Conservation (phyloP, 2,888 invertebrate species). For the Noctuana brunneofusca region DNA sequence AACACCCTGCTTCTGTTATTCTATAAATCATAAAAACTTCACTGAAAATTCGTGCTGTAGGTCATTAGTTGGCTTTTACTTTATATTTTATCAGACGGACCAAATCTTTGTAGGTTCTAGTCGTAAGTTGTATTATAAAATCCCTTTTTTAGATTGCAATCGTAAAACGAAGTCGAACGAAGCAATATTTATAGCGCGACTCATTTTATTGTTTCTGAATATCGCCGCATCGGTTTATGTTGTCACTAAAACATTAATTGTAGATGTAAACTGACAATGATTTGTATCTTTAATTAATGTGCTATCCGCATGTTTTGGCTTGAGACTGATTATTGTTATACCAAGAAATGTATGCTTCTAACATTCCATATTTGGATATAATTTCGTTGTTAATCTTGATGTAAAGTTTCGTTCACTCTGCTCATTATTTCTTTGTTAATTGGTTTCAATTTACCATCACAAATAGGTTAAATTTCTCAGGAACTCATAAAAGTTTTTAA, state of each 20-base stretch:
- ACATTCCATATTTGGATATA: not conserved
- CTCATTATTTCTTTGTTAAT: not conserved
- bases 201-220: constrained; percentile 32
- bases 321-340: constrained; percentile 75
- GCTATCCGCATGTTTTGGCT: constrained; percentile 65
- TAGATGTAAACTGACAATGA: constrained; percentile 45
- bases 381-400: no score
- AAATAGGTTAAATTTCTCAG: no score
- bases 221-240: constrained; percentile 15
- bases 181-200: constrained; percentile 35
- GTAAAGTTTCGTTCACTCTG: not conserved
- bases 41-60: constrained; percentile 19
- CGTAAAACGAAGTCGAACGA: constrained; percentile 36
- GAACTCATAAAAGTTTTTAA: no score
- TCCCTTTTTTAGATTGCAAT: constrained; percentile 52
- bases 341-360: constrained; percentile 37
- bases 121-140: constrained; percentile 56
- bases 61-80: constrained; percentile 49
- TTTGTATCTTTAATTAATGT: constrained; percentile 52
- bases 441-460: no score
- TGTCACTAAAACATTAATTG: constrained; percentile 41
- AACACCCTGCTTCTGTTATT: constrained; percentile 24
- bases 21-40: constrained; percentile 15
- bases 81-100: constrained; percentile 70
- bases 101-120: constrained; percentile 73